Percentiles rank a stretch among this genome's conserved stretches.
Evolutionary conservation across 2,888 invertebrate genomes (phyloP).

Genomic region (Drosophila ochracea): DNA sequence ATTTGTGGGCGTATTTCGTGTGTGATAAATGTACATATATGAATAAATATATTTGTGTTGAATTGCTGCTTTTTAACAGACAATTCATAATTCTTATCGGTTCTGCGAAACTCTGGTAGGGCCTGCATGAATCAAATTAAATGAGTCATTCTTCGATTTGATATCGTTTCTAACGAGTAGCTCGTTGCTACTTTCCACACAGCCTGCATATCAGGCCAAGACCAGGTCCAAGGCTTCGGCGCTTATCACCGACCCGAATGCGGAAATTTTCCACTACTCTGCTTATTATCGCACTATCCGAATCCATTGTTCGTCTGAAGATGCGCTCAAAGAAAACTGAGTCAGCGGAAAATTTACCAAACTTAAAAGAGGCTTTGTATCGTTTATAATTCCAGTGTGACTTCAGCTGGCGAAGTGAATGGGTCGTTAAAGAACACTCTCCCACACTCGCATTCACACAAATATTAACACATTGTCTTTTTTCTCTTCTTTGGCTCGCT

Average conservation of each 20-base stretch:
- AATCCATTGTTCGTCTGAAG: constrained; percentile 35
- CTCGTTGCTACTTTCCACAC: constrained; percentile 7
- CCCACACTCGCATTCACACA: background rate
- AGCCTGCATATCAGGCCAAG: constrained; percentile 3
- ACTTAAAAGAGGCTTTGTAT: constrained; percentile 48
- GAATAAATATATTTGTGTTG: background rate
- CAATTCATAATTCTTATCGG: constrained; percentile 39
- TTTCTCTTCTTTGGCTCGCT: constrained; percentile 9
- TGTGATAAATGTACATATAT: background rate
- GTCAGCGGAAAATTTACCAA: constrained; percentile 66
- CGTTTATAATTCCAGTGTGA: constrained; percentile 53
- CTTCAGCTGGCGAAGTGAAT: constrained; percentile 44
- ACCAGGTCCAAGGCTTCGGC: constrained; percentile 49
- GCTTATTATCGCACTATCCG: constrained; percentile 52
- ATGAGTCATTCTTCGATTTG: constrained; percentile 52
- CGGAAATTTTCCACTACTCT: constrained; percentile 55
- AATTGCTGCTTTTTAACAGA: constrained; percentile 9
- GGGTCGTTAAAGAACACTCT: constrained; percentile 19
- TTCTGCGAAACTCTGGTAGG: constrained; percentile 35
- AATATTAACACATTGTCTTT: background rate
- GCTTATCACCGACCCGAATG: constrained; percentile 46
- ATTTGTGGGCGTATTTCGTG: constrained; percentile 39
- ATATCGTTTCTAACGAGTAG: constrained; percentile 58
- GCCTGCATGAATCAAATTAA: constrained; percentile 22
- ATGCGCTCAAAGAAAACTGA: constrained; percentile 35